These are phyloP conservation scores for Perizoma affinitatum DNA, from an alignment of 2,888 invertebrate genomes.

Conservation along the genomic window DNA sequence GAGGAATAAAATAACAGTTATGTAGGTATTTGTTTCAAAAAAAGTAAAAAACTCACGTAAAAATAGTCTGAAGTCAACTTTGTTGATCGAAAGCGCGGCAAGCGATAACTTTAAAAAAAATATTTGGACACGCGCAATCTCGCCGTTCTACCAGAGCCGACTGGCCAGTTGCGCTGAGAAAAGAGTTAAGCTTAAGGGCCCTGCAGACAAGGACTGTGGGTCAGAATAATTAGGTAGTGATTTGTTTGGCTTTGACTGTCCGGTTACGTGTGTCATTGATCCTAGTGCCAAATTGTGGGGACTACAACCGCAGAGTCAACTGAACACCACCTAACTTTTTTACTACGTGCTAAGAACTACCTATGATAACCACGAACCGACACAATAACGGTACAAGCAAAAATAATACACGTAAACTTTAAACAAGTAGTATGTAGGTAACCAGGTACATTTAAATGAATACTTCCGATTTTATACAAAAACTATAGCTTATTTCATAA, in stretches of 20 bases:
- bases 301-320: not conserved
- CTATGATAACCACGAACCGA: too few relatives aligned
- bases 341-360: too few relatives aligned
- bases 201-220: conserved; percentile 26
- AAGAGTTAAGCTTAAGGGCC: conserved; percentile 13
- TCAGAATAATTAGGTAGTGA: conserved; percentile 18
- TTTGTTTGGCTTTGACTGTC: conserved; percentile 18
- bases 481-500: too few relatives aligned
- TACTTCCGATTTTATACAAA: too few relatives aligned
- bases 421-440: too few relatives aligned
- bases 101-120: conserved; percentile 22
- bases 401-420: too few relatives aligned
- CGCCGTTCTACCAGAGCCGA: conserved; percentile 15
- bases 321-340: too few relatives aligned
- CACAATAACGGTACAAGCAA: too few relatives aligned
- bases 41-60: conserved; percentile 23
- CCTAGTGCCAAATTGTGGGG: conserved; percentile 12
- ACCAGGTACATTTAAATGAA: too few relatives aligned
- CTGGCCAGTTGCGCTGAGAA: conserved; percentile 24
- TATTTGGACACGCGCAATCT: conserved; percentile 19
- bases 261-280: conserved; percentile 18
- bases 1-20: not conserved
- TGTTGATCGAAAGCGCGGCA: conserved; percentile 23
- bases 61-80: conserved; percentile 15
- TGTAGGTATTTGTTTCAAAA: too few relatives aligned